These are phyloP conservation scores for Bombus superbus DNA, from an alignment of 1,140 invertebrate species.

Conservation along the genomic window DNA sequence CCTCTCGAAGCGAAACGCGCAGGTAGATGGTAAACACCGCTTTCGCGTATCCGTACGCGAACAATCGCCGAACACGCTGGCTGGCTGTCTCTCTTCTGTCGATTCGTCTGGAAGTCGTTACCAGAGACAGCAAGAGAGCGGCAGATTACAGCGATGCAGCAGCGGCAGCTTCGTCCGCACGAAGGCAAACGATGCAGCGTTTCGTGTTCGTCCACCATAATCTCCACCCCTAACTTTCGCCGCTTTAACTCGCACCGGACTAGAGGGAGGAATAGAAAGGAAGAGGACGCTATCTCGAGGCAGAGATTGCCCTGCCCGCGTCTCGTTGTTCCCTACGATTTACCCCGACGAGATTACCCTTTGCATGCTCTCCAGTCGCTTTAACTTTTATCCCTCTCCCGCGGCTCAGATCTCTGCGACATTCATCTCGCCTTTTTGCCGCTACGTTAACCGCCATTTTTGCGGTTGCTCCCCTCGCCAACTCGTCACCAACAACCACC, in stretches of 20 bases:
- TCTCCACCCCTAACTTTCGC: constrained; percentile 53
- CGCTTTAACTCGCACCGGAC: constrained; percentile 30
- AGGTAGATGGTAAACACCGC: background rate
- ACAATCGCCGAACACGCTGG: background rate
- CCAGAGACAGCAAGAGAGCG: background rate
- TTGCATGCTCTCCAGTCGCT: background rate
- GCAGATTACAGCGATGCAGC: background rate
- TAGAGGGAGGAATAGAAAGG: background rate
- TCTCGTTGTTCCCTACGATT: constrained; percentile 12
- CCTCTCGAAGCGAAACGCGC: background rate
- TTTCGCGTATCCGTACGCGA: background rate
- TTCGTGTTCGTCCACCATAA: constrained; percentile 43
- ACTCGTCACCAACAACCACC: background rate
- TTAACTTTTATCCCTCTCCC: constrained; percentile 19
- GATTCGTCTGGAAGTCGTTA: background rate
- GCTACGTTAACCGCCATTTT: background rate
- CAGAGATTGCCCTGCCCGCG: constrained; percentile 44
- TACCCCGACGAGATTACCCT: background rate
- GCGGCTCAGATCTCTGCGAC: background rate
- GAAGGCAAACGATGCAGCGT: constrained; percentile 5
- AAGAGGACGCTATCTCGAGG: constrained; percentile 8
- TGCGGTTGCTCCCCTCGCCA: background rate
- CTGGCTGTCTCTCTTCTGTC: background rate
- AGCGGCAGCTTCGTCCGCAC: constrained; percentile 18
- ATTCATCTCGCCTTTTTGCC: background rate